Evolutionary conservation across 2,113 vertebrate genomes (phyloP).

Genomic region (Condylura cristata): DNA sequence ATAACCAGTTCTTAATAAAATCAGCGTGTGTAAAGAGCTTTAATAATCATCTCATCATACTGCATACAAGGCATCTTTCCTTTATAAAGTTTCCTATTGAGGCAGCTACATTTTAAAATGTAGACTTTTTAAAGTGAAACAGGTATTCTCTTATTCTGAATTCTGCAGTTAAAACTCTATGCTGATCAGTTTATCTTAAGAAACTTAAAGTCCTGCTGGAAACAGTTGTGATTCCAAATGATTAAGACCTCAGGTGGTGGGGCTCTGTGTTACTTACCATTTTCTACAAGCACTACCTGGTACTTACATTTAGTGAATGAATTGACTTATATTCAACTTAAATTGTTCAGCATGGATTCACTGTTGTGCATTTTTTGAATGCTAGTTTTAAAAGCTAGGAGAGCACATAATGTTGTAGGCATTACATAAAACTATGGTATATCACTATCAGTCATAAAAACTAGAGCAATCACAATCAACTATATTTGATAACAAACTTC

Average conservation of each 20-base stretch:
- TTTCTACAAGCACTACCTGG: background rate
- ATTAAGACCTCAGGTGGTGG: background rate
- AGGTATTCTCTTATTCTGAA: background rate
- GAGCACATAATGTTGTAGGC: background rate
- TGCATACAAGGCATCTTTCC: background rate
- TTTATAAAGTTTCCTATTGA: background rate
- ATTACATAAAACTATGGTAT: background rate
- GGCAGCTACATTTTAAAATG: background rate
- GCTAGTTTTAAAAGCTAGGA: background rate
- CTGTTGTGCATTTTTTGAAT: background rate
- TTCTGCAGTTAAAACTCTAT: background rate
- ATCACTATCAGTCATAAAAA: background rate
- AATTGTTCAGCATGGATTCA: background rate
- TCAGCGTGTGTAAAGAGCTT: background rate
- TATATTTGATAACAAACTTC: background rate
- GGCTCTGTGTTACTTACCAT: background rate
- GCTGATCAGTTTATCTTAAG: background rate
- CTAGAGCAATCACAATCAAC: background rate
- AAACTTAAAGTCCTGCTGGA: background rate
- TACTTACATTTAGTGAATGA: background rate
- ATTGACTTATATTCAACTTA: background rate
- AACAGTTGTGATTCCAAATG: background rate
- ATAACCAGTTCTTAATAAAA: conserved; percentile 11
- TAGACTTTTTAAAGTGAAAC: background rate
- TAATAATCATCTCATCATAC: background rate